Conservation (phyloP, 1,140 invertebrate species). For the Lordiphosa stackelbergi region DNA sequence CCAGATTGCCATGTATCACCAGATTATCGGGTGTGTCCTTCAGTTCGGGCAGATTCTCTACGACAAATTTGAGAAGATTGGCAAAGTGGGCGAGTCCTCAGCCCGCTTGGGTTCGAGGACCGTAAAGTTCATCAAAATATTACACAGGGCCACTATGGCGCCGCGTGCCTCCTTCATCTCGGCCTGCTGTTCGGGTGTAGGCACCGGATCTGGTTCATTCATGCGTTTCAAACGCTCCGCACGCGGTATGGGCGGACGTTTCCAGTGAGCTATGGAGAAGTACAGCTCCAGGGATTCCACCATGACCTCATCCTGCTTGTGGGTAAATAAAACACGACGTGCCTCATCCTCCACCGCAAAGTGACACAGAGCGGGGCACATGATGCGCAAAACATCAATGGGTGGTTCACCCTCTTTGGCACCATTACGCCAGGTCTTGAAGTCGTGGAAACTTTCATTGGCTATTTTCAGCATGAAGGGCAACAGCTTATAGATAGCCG, state of each 20-base stretch:
- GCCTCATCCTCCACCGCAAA: conserved; percentile 92
- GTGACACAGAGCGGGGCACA: conserved; percentile 92
- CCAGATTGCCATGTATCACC: conserved; percentile 89
- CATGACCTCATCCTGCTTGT: conserved; percentile 88
- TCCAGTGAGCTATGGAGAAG: conserved; percentile 91
- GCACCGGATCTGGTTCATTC: conserved; percentile 85
- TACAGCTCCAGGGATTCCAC: conserved; percentile 89
- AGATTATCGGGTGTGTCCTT: conserved; percentile 90
- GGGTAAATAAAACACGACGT: conserved; percentile 87
- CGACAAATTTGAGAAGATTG: conserved; percentile 89
- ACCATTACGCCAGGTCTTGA: conserved; percentile 78
- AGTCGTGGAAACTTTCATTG: conserved; percentile 89
- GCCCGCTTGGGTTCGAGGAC: conserved; percentile 91
- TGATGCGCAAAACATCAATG: conserved; percentile 87
- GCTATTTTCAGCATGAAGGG: conserved; percentile 87
- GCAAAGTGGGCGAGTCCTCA: conserved; percentile 87
- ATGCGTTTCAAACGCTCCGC: conserved; percentile 85
- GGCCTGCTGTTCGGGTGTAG: conserved; percentile 84
- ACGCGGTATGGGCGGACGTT: conserved; percentile 87
- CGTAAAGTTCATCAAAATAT: conserved; percentile 94
- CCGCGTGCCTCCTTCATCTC: conserved; percentile 89
- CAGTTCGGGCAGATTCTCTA: conserved; percentile 90
- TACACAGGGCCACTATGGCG: conserved; percentile 91
- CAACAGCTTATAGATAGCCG: conserved; percentile 87
- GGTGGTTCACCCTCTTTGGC: conserved; percentile 80